These are phyloP conservation scores for Ctenopoma kingsleyae DNA, from an alignment of 2,797 vertebrate species.

Conservation along the genomic window DNA sequence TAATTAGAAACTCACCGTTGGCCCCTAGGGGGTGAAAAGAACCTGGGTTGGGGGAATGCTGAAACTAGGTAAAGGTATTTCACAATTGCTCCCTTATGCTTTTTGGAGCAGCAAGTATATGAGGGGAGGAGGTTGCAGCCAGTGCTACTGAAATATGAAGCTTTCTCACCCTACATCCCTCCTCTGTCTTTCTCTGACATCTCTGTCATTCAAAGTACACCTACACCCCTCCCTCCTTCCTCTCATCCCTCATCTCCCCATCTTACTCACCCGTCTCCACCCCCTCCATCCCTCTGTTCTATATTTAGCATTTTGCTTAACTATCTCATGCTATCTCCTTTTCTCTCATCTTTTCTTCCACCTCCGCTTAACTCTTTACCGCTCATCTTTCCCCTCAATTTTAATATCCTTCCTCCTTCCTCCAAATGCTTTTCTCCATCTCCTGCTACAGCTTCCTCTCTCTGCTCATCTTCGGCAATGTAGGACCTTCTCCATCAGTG, in stretches of 20 bases:
- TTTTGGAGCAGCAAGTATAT: conserved; percentile 55
- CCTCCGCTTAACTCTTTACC: conserved; percentile 55
- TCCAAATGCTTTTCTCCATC: conserved; percentile 40
- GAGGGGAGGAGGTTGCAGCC: conserved; percentile 55
- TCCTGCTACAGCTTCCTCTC: conserved; percentile 11
- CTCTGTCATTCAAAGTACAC: conserved; percentile 60
- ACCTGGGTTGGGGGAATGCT: conserved; percentile 62
- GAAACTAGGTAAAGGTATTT: conserved; percentile 82
- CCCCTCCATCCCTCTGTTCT: conserved; percentile 61
- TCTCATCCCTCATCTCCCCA: conserved; percentile 31
- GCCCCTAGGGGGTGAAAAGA: conserved; percentile 69
- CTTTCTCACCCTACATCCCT: conserved; percentile 46
- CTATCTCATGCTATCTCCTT: conserved; percentile 56
- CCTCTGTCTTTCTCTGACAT: conserved; percentile 54
- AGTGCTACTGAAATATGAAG: conserved; percentile 58
- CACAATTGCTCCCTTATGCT: conserved; percentile 86
- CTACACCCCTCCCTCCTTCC: conserved; percentile 39
- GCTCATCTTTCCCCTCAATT: conserved; percentile 33
- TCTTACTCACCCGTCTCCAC: conserved; percentile 46
- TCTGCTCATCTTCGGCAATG: conserved; percentile 50
- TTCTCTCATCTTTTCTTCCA: conserved; percentile 39
- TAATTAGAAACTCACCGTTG: conserved; percentile 86
- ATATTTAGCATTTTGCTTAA: conserved; percentile 74
- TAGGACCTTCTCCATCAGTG: conserved; percentile 82
- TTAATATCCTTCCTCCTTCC: conserved; percentile 32